Percentiles rank a stretch among this genome's conserved stretches.
Evolutionary conservation across 2,113 vertebrate genomes (phyloP).

Genomic region (Manacus vitellinus): DNA sequence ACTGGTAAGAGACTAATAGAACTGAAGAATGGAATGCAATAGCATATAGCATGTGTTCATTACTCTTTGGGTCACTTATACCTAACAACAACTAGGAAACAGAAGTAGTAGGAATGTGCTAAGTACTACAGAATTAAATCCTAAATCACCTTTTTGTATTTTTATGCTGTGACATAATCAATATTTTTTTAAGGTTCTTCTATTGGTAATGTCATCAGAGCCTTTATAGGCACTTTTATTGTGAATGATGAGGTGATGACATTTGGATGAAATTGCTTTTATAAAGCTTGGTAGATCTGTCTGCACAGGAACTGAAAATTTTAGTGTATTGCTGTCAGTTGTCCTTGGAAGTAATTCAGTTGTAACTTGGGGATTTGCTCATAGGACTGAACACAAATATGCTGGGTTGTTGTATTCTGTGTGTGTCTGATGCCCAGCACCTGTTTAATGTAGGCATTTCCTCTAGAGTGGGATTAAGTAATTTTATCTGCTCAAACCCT

Average conservation of each 20-base stretch:
- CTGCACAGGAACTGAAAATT: background rate
- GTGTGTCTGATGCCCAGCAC: background rate
- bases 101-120: background rate
- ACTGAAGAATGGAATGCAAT: background rate
- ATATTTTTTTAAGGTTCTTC: background rate
- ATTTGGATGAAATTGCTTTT: background rate
- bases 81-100: background rate
- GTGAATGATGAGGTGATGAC: background rate
- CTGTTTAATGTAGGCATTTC: background rate
- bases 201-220: background rate
- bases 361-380: background rate
- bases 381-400: background rate
- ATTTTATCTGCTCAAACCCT: background rate
- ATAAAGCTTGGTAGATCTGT: background rate
- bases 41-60: background rate
- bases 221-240: background rate
- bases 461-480: background rate
- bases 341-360: background rate
- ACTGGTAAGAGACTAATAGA: conserved; percentile 75
- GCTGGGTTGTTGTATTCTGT: background rate
- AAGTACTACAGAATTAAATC: background rate
- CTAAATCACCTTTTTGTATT: background rate
- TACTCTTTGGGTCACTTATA: background rate
- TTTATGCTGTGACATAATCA: background rate
- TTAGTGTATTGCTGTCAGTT: background rate